Conservation (phyloP, 2,888 invertebrate species). For the Eurytoma californica region DNA sequence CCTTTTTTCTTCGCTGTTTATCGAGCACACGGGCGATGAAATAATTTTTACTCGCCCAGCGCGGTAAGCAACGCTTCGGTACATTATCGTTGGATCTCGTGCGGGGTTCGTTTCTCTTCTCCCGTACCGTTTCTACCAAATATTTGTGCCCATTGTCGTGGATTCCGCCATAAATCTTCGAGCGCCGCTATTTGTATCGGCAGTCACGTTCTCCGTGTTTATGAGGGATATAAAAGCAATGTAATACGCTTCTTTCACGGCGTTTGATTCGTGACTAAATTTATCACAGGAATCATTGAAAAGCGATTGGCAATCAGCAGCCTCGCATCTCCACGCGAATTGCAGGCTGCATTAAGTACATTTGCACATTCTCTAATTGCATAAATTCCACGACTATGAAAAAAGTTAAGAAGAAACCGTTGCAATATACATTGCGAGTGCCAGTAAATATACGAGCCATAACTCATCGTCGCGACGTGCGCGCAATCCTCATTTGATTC, state of each 20-base stretch:
- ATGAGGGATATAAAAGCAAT: not conserved
- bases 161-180: conserved; percentile 7
- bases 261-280: not conserved
- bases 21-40: conserved; percentile 6
- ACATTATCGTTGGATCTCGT: conserved; percentile 16
- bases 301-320: too few relatives aligned
- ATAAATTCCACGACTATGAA: not conserved
- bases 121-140: conserved; percentile 1
- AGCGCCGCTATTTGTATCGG: not conserved
- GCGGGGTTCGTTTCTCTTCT: not conserved
- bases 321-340: not conserved
- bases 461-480: not conserved
- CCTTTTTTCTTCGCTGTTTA: not conserved
- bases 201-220: not conserved
- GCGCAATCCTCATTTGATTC: conserved; percentile 23
- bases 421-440: not conserved
- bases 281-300: not conserved
- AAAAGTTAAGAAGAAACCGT: not conserved
- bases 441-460: too few relatives aligned
- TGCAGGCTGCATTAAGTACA: not conserved
- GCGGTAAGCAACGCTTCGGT: not conserved
- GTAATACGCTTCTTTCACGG: not conserved
- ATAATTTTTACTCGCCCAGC: conserved; percentile 29
- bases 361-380: not conserved
- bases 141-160: conserved; percentile 21